phyloP scores from a whole-genome alignment of 2,888 invertebrate genomes.

The Pimpla rufipes region DNA sequence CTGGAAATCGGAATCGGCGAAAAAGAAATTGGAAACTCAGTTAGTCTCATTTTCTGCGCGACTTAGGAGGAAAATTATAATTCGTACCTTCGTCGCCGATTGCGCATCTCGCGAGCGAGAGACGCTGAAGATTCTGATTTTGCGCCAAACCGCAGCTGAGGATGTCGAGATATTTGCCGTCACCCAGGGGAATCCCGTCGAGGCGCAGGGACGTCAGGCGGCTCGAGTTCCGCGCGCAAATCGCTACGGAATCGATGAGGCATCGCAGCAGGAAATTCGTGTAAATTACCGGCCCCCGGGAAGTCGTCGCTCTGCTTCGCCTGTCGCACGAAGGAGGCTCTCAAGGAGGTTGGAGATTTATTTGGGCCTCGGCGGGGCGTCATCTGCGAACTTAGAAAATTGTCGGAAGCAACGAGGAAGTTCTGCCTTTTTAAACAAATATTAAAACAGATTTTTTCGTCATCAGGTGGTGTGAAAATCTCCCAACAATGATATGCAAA shows the following conservation, averaged over 20 bases:
- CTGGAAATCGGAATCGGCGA: slow-evolving; percentile 54
- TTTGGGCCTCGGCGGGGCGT: not conserved
- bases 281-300: slow-evolving; percentile 69
- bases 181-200: slow-evolving; percentile 74
- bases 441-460: not conserved
- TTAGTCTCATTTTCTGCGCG: not conserved
- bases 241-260: slow-evolving; percentile 73
- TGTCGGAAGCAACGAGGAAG: not conserved
- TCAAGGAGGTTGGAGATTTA: slow-evolving; percentile 20
- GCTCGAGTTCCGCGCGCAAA: slow-evolving; percentile 68
- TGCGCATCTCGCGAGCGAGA: slow-evolving; percentile 72
- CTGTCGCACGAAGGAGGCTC: slow-evolving; percentile 23
- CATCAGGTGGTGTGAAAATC: too few species aligned
- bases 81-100: slow-evolving; percentile 73
- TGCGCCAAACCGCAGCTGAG: slow-evolving; percentile 70
- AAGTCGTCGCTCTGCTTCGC: slow-evolving; percentile 19
- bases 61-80: not conserved
- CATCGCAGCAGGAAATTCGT: slow-evolving; percentile 75
- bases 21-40: not conserved
- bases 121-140: slow-evolving; percentile 69
- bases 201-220: slow-evolving; percentile 70
- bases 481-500: too few species aligned
- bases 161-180: slow-evolving; percentile 71
- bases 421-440: not conserved
- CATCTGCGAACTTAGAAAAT: slow-evolving; percentile 27